Base-by-base conservation (phyloP, 2,113 vertebrate genomes). In the Engraulis encrasicolus region DNA sequence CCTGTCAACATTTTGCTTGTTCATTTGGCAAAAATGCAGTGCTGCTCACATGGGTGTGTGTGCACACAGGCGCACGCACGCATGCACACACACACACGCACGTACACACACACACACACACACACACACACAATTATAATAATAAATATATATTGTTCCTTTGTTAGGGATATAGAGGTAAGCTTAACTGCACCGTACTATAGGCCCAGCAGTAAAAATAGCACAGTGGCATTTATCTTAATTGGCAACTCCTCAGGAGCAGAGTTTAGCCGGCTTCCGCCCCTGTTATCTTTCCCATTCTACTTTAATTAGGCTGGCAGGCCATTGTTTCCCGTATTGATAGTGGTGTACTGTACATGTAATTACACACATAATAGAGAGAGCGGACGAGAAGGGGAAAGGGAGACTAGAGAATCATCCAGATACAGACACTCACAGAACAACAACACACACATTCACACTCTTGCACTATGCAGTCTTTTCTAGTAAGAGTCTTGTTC, bases 141-240 rank as follows among this genome's bases (percentile, higher is more conserved):
- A 3, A 45, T 9, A 45, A 3, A 45, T n/a, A 45, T 45, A 3
- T 19, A 27, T 0, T 36, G 66, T 34, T 12, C 66, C 17, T 2
- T 36, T 74, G 66, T 74, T 34, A 15, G 17, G 2, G 27, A n/a
- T 58, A 6, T 23, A 58, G n/a, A 18, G 66, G 66, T 34, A 74
- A 34, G 66, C 31, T 14, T 31, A 74, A 74, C 66, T 34, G 27
- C n/a, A n/a, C n/a, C n/a, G n/a, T n/a, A n/a, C n/a, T n/a, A n/a
- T 34, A 27, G 23, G 58, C 58, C 58, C 20, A 50, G 11, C 40
- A 50, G 18, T 81, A 50, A 82, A 49, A 31, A 36, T 12, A 48
- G 78, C 23, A 54, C 82, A 86, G 48, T 83, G 79, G 81, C 37
- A 50, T 61, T 85, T 79, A 85, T 82, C 58, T 77, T 80, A 83